Evolutionary conservation across 2,797 vertebrate genomes (phyloP).

Genomic region (Neopelma chrysocephalum): DNA sequence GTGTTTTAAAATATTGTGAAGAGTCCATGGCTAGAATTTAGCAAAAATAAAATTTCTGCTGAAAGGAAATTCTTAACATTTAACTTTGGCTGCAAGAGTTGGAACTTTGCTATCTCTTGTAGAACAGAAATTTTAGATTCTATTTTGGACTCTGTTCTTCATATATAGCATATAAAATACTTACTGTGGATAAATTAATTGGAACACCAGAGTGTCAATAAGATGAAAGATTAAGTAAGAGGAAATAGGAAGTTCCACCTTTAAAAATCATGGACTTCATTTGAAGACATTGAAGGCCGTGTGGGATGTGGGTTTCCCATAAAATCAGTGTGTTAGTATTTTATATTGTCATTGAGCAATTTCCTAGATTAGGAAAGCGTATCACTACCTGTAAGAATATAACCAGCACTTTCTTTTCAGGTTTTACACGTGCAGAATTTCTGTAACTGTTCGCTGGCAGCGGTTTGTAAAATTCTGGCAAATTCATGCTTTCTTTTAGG

Average conservation of each 20-base stretch:
- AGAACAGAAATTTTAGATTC: background rate
- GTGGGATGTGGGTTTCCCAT: background rate
- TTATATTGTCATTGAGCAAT: background rate
- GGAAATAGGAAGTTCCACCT: background rate
- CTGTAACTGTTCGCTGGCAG: background rate
- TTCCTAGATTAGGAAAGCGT: background rate
- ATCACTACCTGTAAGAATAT: background rate
- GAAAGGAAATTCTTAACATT: background rate
- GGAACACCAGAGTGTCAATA: background rate
- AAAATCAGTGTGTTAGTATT: background rate
- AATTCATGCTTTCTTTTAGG: background rate
- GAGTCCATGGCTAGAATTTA: background rate
- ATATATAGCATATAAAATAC: background rate
- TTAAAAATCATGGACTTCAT: background rate
- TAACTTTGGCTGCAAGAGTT: background rate
- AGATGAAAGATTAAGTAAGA: background rate
- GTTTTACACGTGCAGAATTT: background rate
- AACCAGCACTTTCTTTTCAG: background rate
- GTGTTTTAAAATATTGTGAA: background rate
- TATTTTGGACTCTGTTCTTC: background rate
- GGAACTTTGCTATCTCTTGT: background rate
- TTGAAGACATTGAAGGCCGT: background rate
- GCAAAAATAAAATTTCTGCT: background rate
- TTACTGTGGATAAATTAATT: background rate
- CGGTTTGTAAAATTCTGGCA: background rate